Conservation (phyloP, 2,113 vertebrate species). For the Aphyosemion australe region DNA sequence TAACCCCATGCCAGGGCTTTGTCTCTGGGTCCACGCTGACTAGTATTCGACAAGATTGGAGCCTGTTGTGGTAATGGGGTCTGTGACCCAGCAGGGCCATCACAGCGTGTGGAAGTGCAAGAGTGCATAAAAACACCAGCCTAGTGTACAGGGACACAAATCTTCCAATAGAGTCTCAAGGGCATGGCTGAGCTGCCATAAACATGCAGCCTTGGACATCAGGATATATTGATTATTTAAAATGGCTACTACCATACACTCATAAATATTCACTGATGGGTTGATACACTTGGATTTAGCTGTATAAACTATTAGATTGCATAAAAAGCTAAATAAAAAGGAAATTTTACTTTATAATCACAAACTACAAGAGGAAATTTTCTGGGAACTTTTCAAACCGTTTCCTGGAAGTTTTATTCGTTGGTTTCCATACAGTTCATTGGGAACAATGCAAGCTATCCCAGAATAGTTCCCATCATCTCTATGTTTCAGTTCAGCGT, state of each 20-base stretch:
- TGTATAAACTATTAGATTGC: no score
- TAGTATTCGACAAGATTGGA: conserved; percentile 71
- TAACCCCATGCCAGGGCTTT: conserved; percentile 42
- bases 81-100: conserved; percentile 54
- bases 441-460: conserved; percentile 51
- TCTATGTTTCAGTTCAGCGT: conserved; percentile 29
- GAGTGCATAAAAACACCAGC: conserved; percentile 32
- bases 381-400: conserved; percentile 31
- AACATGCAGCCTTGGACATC: conserved; percentile 59
- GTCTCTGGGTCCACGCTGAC: conserved; percentile 40
- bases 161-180: conserved; percentile 54
- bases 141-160: conserved; percentile 48
- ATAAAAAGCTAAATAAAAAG: neutral
- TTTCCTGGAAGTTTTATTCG: conserved; percentile 38
- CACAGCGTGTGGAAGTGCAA: conserved; percentile 15
- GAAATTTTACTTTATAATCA: conserved; percentile 28
- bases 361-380: conserved; percentile 36
- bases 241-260: conserved; percentile 57
- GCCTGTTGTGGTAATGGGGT: conserved; percentile 69
- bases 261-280: conserved; percentile 71
- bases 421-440: conserved; percentile 45
- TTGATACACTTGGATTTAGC: no score
- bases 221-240: conserved; percentile 68
- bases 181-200: conserved; percentile 52
- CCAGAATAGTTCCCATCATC: conserved; percentile 45